Conservation (phyloP, 2,113 vertebrate genomes). For the Amia ocellicauda region DNA sequence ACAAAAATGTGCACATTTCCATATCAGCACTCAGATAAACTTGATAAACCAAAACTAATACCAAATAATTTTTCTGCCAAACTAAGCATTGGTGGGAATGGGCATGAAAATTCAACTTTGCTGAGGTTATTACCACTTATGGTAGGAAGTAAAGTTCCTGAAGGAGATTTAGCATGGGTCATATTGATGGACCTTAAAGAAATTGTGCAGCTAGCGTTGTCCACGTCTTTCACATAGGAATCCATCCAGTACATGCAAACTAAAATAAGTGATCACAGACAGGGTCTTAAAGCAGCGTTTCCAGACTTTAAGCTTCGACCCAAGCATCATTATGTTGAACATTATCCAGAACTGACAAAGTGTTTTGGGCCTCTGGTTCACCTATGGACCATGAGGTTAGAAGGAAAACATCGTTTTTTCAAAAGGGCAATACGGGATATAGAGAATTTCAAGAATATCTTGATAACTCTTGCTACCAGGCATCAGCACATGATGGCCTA, state of each 20-base stretch:
- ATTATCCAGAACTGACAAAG: too few relatives aligned
- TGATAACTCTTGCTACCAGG: constrained; percentile 26
- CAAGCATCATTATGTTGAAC: constrained; percentile 26
- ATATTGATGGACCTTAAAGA: neutral
- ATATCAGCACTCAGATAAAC: constrained; percentile 21
- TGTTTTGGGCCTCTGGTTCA: constrained; percentile 30
- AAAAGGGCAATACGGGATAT: constrained; percentile 25
- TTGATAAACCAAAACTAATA: constrained; percentile 4
- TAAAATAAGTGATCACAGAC: constrained; percentile 28
- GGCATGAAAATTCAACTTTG: constrained; percentile 16
- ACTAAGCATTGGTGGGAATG: constrained; percentile 14
- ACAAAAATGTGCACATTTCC: constrained; percentile 14
- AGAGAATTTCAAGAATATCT: constrained; percentile 31
- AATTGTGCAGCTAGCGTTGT: too few relatives aligned
- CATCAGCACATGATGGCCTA: too few relatives aligned
- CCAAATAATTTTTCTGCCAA: constrained; percentile 5
- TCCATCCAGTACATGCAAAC: too few relatives aligned
- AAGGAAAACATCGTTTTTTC: constrained; percentile 29
- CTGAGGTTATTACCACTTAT: constrained; percentile 7
- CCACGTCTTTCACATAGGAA: too few relatives aligned
- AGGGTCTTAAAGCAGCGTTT: constrained; percentile 11
- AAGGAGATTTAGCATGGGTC: neutral
- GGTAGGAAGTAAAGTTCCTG: neutral
- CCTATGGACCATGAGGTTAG: constrained; percentile 32
- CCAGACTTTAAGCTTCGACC: constrained; percentile 22